Conservation (phyloP, 2,113 vertebrate genomes). For the Heteronetta atricapilla region DNA sequence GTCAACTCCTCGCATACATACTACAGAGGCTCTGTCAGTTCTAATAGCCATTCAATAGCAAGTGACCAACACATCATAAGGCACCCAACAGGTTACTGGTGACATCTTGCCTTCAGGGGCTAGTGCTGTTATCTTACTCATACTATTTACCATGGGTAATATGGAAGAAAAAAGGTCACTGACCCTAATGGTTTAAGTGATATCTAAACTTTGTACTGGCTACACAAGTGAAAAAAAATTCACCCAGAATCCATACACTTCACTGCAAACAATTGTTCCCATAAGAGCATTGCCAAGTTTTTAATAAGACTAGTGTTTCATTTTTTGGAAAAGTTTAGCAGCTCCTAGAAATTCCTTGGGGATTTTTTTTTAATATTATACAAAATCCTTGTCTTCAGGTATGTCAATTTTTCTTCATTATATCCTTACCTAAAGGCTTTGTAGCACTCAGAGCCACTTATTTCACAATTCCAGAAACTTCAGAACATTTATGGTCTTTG, state of each 20-base stretch:
- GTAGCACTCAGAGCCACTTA: neutral
- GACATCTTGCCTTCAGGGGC: neutral
- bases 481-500: neutral
- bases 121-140: neutral
- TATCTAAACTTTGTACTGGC: neutral
- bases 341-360: neutral
- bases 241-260: neutral
- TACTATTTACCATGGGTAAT: neutral
- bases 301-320: neutral
- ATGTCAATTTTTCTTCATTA: neutral
- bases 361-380: neutral
- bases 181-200: neutral
- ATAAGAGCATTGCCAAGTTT: neutral
- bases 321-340: neutral
- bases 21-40: neutral
- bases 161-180: neutral
- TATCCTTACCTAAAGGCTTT: neutral
- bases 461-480: neutral
- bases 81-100: neutral
- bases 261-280: neutral
- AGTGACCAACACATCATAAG: neutral
- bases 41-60: neutral
- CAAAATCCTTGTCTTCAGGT: neutral
- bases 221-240: neutral
- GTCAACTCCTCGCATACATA: fast-evolving